phyloP scores from a whole-genome alignment of 1,140 invertebrate species.

The Drosophila gunungcola region DNA sequence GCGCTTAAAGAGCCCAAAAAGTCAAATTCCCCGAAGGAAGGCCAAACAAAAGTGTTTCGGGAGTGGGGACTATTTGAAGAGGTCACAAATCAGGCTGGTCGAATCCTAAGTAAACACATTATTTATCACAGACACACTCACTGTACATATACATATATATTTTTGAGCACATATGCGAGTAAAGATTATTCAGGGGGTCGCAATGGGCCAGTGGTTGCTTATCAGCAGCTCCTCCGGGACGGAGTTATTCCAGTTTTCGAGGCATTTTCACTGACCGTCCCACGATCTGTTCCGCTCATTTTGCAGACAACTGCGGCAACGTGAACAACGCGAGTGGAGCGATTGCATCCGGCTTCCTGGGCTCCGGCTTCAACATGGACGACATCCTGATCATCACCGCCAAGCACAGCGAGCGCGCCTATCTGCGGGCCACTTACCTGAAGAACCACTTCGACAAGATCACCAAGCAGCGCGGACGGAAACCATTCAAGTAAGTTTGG shows the following conservation, averaged over 20 bases:
- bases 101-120: conserved; percentile 83
- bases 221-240: conserved; percentile 54
- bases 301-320: conserved; percentile 84
- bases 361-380: conserved; percentile 88
- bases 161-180: background rate
- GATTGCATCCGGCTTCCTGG: conserved; percentile 57
- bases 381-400: conserved; percentile 92
- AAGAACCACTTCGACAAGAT: conserved; percentile 92
- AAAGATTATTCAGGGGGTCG: conserved; percentile 51
- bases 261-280: conserved; percentile 52
- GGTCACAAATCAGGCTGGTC: conserved; percentile 75
- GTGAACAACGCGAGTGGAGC: conserved; percentile 75
- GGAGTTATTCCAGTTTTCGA: conserved; percentile 6
- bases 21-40: conserved; percentile 28
- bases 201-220: conserved; percentile 57
- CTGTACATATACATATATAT: conserved; percentile 1
- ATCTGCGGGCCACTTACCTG: conserved; percentile 92
- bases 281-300: conserved; percentile 70
- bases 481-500: conserved; percentile 88
- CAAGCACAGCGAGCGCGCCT: conserved; percentile 90
- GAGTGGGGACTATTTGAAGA: conserved; percentile 55
- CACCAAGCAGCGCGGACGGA: conserved; percentile 90
- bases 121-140: conserved; percentile 70
- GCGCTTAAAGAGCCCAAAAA: conserved; percentile 25
- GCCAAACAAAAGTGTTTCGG: conserved; percentile 27